Evolutionary conservation across 2,113 vertebrate genomes (phyloP).

Genomic region (Otocyon megalotis): DNA sequence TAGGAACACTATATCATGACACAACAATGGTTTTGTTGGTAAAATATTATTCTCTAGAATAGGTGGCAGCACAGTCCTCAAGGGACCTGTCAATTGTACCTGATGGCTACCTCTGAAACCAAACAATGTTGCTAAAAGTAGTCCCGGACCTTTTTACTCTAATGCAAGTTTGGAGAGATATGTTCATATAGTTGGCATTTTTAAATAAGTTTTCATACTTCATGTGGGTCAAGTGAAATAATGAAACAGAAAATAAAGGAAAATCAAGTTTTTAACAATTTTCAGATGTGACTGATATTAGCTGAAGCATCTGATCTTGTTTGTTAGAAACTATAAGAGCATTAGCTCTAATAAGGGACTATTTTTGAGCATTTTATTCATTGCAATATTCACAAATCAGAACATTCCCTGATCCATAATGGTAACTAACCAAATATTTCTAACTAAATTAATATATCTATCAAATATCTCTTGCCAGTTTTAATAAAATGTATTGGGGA

Average conservation of each 20-base stretch:
- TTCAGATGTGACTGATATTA: background rate
- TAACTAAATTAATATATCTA: background rate
- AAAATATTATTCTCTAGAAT: background rate
- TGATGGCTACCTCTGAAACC: background rate
- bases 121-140: background rate
- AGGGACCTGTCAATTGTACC: background rate
- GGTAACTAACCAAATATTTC: background rate
- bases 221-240: background rate
- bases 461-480: background rate
- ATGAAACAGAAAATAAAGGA: background rate
- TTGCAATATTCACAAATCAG: background rate
- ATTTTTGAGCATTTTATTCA: background rate
- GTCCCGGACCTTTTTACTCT: background rate
- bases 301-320: background rate
- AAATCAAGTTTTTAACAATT: background rate
- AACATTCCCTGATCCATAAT: background rate
- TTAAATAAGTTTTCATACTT: background rate
- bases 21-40: background rate
- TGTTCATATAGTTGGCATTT: background rate
- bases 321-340: background rate
- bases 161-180: background rate
- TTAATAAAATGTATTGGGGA: background rate
- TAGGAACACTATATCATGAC: background rate
- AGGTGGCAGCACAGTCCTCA: background rate
- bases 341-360: background rate